Conservation (phyloP, 2,888 invertebrate genomes). For the Scrobipalpa costella region DNA sequence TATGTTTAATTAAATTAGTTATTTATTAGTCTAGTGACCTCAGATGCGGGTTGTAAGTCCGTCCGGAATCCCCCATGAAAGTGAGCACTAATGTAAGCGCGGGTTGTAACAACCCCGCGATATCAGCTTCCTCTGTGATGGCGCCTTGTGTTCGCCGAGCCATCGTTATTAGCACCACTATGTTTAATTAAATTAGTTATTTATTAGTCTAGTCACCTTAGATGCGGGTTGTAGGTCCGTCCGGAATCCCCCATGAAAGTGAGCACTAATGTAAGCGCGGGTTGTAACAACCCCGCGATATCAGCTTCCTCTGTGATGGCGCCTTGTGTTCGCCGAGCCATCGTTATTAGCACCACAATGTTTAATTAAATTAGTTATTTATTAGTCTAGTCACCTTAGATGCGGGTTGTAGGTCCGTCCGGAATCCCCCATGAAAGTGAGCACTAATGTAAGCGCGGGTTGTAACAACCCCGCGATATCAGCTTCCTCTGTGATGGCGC, state of each 20-base stretch:
- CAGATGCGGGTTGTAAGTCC: conserved; percentile 95
- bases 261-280: conserved; percentile 89
- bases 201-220: too few species aligned
- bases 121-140: conserved; percentile 83
- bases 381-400: too few species aligned
- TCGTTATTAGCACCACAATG: conserved; percentile 90
- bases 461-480: conserved; percentile 83
- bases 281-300: conserved; percentile 82
- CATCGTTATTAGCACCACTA: conserved; percentile 90
- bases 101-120: conserved; percentile 83
- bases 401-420: conserved; percentile 94
- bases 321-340: conserved; percentile 83
- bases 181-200: too few species aligned
- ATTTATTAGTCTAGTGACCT: too few species aligned
- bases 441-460: conserved; percentile 88
- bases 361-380: too few species aligned
- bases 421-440: conserved; percentile 94
- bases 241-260: conserved; percentile 93
- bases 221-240: conserved; percentile 93
- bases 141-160: conserved; percentile 82
- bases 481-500: conserved; percentile 81
- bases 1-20: too few species aligned
- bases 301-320: conserved; percentile 83
- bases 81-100: conserved; percentile 90
- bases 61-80: conserved; percentile 92